phyloP scores from a whole-genome alignment of 2,888 invertebrate species.

The Xestia ashworthii region DNA sequence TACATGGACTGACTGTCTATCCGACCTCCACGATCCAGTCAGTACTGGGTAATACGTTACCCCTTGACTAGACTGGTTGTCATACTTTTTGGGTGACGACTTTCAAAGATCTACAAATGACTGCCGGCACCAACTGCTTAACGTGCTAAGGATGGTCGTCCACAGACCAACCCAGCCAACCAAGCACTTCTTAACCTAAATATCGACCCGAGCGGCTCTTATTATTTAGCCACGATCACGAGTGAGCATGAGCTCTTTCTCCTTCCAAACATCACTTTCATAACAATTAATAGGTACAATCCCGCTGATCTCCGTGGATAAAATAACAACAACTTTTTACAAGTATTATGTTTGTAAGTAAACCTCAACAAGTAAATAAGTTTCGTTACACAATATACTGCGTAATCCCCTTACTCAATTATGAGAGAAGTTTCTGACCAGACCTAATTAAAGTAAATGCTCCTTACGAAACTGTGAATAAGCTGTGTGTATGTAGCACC shows the following conservation, averaged over 20 bases:
- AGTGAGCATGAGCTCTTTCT: background rate
- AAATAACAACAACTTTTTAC: background rate
- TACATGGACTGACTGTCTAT: too few relatives aligned
- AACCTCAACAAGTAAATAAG: slow-evolving; percentile 25
- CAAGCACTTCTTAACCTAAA: too few relatives aligned
- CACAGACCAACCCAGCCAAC: too few relatives aligned
- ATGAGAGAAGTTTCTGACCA: slow-evolving; percentile 37
- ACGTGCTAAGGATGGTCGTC: too few relatives aligned
- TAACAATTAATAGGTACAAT: slow-evolving; percentile 8
- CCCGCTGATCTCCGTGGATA: background rate
- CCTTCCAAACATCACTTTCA: background rate
- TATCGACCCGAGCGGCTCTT: too few relatives aligned
- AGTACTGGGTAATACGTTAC: too few relatives aligned
- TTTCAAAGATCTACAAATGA: too few relatives aligned
- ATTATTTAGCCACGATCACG: too few relatives aligned
- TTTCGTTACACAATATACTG: slow-evolving; percentile 34
- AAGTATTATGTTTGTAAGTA: slow-evolving; percentile 17
- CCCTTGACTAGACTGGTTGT: too few relatives aligned
- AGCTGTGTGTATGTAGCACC: background rate
- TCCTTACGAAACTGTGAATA: slow-evolving; percentile 14
- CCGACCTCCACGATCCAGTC: too few relatives aligned
- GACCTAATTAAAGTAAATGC: slow-evolving; percentile 35
- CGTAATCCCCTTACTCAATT: slow-evolving; percentile 47
- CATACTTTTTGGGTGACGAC: too few relatives aligned
- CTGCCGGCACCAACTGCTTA: too few relatives aligned